Percentiles rank a stretch among this genome's conserved stretches.
These are phyloP conservation scores for Apamea sordens DNA, from an alignment of 2,888 invertebrate species.

Conservation along the genomic window DNA sequence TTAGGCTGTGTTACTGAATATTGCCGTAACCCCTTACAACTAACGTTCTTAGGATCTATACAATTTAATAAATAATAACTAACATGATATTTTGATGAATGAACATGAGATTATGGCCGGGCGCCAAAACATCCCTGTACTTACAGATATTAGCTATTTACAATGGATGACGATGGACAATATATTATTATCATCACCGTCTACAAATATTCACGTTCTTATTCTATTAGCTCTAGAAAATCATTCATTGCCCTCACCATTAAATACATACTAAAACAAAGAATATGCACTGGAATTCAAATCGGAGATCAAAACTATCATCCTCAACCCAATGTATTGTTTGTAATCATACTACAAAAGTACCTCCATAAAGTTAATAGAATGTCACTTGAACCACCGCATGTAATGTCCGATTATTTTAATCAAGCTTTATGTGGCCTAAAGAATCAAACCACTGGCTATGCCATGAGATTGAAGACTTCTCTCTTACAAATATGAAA, in stretches of 20 bases:
- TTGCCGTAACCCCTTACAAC: constrained; percentile 37
- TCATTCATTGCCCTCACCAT: constrained; percentile 22
- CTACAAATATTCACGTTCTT: not conserved
- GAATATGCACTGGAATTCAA: constrained; percentile 1
- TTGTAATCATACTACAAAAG: not conserved
- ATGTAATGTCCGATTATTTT: too few relatives aligned
- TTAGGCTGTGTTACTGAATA: constrained; percentile 1
- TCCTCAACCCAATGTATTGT: not conserved
- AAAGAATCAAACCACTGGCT: not conserved
- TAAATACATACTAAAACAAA: not conserved
- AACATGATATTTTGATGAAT: too few relatives aligned
- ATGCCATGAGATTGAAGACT: not conserved
- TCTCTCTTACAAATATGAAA: not conserved
- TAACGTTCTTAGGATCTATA: constrained; percentile 12
- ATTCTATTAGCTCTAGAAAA: not conserved
- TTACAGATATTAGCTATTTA: constrained; percentile 24
- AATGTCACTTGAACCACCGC: not conserved
- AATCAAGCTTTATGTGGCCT: not conserved
- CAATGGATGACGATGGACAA: not conserved
- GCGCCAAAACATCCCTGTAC: not conserved
- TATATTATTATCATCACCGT: not conserved
- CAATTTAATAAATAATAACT: constrained; percentile 31
- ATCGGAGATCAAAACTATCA: constrained; percentile 2
- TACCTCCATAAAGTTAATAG: not conserved
- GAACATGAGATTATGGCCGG: too few relatives aligned